phyloP scores from a whole-genome alignment of 1,140 invertebrate genomes.

The Brachionus sp. region DNA sequence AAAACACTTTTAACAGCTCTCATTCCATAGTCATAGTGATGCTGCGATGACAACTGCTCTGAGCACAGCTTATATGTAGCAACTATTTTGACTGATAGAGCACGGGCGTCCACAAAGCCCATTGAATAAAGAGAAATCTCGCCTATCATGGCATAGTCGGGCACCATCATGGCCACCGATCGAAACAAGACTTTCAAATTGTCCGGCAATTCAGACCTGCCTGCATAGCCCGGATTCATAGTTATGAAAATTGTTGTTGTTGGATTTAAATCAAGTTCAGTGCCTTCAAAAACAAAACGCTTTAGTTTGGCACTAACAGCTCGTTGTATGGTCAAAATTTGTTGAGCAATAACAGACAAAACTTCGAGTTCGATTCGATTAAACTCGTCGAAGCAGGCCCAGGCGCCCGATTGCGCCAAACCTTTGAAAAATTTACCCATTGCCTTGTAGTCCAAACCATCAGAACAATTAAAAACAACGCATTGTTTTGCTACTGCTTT shows the following conservation, averaged over 20 bases:
- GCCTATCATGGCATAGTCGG: constrained; percentile 60
- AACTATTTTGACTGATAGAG: constrained; percentile 59
- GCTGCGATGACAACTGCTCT: constrained; percentile 60
- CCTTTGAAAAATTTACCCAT: constrained; percentile 62
- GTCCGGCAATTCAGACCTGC: constrained; percentile 58
- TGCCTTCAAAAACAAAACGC: constrained; percentile 59
- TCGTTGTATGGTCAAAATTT: constrained; percentile 58
- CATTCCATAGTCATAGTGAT: constrained; percentile 62
- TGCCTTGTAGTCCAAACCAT: constrained; percentile 60
- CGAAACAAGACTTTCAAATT: constrained; percentile 61
- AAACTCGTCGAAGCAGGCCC: constrained; percentile 46
- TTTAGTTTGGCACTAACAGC: constrained; percentile 56
- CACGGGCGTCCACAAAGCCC: constrained; percentile 59
- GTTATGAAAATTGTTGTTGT: constrained; percentile 61
- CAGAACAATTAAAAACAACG: constrained; percentile 61
- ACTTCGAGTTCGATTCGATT: constrained; percentile 73
- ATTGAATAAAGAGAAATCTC: constrained; percentile 60
- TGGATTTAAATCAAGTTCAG: constrained; percentile 57
- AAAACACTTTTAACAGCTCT: constrained; percentile 60
- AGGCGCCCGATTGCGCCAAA: constrained; percentile 56
- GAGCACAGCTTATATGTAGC: constrained; percentile 60
- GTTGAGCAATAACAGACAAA: constrained; percentile 60
- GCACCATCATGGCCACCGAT: constrained; percentile 62
- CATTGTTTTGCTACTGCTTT: constrained; percentile 61
- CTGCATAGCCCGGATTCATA: constrained; percentile 51